These are phyloP conservation scores for Agrenia bidenticulata DNA, from an alignment of 2,888 invertebrate genomes.

Conservation along the genomic window DNA sequence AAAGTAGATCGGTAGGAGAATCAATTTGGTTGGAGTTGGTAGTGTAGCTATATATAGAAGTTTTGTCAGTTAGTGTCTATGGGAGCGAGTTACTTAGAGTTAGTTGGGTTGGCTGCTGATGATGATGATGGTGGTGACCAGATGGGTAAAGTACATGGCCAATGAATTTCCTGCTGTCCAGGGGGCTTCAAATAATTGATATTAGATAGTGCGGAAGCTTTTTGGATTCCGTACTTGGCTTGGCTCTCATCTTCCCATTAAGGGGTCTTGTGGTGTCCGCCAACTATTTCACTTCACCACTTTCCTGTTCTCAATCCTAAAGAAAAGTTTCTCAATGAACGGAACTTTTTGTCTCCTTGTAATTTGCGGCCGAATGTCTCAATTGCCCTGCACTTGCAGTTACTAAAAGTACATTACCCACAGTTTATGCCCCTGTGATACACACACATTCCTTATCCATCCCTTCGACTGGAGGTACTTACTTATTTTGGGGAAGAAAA, in stretches of 20 bases:
- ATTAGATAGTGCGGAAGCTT: conserved; percentile 48
- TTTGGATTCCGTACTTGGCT: conserved; percentile 32
- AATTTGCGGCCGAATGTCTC: conserved; percentile 52
- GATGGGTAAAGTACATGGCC: conserved; percentile 38
- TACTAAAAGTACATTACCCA: conserved; percentile 12
- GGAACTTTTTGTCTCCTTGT: conserved; percentile 47
- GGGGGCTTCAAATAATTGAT: conserved; percentile 52
- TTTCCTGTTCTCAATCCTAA: conserved; percentile 26
- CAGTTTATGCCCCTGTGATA: conserved; percentile 10
- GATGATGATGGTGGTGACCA: conserved; percentile 14
- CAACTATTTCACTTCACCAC: conserved; percentile 29
- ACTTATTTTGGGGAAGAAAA: conserved; percentile 12
- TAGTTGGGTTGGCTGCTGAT: neutral
- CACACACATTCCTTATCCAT: conserved; percentile 8
- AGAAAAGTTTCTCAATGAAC: conserved; percentile 38
- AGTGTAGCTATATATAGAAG: too few species aligned
- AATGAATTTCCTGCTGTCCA: conserved; percentile 52
- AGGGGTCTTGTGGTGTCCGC: conserved; percentile 37
- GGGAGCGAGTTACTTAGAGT: neutral
- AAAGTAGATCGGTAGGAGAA: conserved; percentile 9
- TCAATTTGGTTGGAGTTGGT: conserved; percentile 27
- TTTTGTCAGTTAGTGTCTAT: neutral
- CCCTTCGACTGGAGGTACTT: neutral
- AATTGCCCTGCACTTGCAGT: conserved; percentile 38
- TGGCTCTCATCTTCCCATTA: conserved; percentile 47